Conservation (phyloP, 2,888 invertebrate species). For the Axea sp. region DNA sequence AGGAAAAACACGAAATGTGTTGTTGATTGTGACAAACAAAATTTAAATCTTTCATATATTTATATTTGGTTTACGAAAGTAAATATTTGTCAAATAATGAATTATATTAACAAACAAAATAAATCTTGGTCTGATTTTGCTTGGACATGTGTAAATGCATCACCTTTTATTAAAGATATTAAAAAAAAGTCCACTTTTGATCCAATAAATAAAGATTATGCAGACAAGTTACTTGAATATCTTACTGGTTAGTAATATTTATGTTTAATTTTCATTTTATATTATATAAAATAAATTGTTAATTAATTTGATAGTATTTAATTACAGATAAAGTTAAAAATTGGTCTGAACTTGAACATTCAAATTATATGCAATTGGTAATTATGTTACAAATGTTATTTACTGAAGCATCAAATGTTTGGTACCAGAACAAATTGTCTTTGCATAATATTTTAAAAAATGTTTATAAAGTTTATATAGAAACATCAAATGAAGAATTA, state of each 20-base stretch:
- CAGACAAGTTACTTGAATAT: constrained; percentile 79
- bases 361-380: constrained; percentile 65
- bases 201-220: constrained; percentile 76
- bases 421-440: constrained; percentile 70
- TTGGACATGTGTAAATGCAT: no score
- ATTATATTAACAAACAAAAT: constrained; percentile 80
- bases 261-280: not conserved
- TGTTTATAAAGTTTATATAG: constrained; percentile 66
- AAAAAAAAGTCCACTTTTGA: no score
- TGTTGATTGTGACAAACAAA: constrained; percentile 81
- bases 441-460: constrained; percentile 68
- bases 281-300: not conserved
- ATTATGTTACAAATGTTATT: constrained; percentile 71
- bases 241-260: constrained; percentile 80
- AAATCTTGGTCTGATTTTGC: no score
- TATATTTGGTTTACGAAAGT: constrained; percentile 78
- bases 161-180: no score
- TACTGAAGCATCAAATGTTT: constrained; percentile 69
- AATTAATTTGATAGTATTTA: not conserved
- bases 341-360: constrained; percentile 66
- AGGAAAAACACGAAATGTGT: constrained; percentile 72
- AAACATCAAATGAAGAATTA: constrained; percentile 67
- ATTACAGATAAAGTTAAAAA: constrained; percentile 68
- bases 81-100: constrained; percentile 78
- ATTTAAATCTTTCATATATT: constrained; percentile 80